phyloP scores from a whole-genome alignment of 2,888 invertebrate species.

The Xanthia togata region DNA sequence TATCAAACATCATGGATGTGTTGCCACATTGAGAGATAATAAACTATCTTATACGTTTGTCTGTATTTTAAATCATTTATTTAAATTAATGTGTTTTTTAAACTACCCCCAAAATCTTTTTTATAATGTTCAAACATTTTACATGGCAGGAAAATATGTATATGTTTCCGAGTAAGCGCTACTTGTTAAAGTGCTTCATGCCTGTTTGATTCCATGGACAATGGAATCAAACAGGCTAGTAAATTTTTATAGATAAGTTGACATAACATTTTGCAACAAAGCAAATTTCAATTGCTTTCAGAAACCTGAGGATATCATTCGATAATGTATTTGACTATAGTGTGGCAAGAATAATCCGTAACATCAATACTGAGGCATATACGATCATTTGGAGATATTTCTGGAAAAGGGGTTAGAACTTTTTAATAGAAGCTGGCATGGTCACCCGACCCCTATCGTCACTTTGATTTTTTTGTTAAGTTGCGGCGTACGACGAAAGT shows the following conservation, averaged over 20 bases:
- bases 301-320: neutral
- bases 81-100: neutral
- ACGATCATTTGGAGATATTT: neutral
- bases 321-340: neutral
- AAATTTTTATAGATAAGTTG: neutral
- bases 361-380: neutral
- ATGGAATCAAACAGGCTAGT: neutral
- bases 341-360: neutral
- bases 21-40: neutral
- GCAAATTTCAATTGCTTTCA: neutral
- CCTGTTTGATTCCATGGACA: too few species aligned
- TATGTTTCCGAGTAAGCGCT: neutral
- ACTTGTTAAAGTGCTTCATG: neutral
- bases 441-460: too few species aligned
- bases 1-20: neutral
- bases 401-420: neutral
- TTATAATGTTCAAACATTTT: neutral
- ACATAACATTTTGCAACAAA: neutral
- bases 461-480: neutral
- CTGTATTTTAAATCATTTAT: slow-evolving; percentile 7
- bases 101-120: neutral
- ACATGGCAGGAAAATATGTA: neutral
- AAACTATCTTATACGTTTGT: slow-evolving; percentile 4
- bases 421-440: neutral
- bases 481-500: neutral